These are phyloP conservation scores for Parnassius mnemosyne DNA, from an alignment of 2,888 invertebrate genomes.

Conservation along the genomic window DNA sequence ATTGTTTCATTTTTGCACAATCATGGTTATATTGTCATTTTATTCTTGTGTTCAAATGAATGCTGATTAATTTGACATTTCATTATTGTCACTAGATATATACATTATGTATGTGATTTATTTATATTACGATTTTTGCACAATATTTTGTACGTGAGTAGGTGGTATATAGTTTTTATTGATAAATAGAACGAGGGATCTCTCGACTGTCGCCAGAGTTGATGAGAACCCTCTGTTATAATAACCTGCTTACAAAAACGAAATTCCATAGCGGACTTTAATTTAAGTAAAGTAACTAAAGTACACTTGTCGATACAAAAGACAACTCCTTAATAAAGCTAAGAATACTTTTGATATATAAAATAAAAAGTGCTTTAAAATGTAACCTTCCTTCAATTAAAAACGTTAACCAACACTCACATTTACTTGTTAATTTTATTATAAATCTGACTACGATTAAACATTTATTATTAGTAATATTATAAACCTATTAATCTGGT, in stretches of 20 bases:
- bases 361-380: constrained; percentile 69
- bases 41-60: constrained; percentile 54
- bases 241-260: constrained; percentile 49
- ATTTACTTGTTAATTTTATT: constrained; percentile 74
- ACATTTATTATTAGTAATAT: constrained; percentile 70
- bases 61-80: constrained; percentile 41
- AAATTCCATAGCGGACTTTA: constrained; percentile 60
- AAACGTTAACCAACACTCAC: constrained; percentile 79
- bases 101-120: constrained; percentile 67
- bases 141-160: constrained; percentile 55
- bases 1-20: constrained; percentile 72
- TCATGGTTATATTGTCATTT: constrained; percentile 60
- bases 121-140: constrained; percentile 61
- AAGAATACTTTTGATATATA: constrained; percentile 73
- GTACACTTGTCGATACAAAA: constrained; percentile 71
- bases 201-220: constrained; percentile 66
- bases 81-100: constrained; percentile 30
- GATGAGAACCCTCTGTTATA: constrained; percentile 34
- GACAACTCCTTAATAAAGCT: constrained; percentile 70
- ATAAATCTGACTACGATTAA: constrained; percentile 75
- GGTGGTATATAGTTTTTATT: constrained; percentile 2
- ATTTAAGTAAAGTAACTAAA: constrained; percentile 67
- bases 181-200: constrained; percentile 30
- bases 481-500: constrained; percentile 79
- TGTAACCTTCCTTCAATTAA: constrained; percentile 69